Conservation (phyloP, 2,797 vertebrate genomes). For the Tenualosa thibaudeaui region DNA sequence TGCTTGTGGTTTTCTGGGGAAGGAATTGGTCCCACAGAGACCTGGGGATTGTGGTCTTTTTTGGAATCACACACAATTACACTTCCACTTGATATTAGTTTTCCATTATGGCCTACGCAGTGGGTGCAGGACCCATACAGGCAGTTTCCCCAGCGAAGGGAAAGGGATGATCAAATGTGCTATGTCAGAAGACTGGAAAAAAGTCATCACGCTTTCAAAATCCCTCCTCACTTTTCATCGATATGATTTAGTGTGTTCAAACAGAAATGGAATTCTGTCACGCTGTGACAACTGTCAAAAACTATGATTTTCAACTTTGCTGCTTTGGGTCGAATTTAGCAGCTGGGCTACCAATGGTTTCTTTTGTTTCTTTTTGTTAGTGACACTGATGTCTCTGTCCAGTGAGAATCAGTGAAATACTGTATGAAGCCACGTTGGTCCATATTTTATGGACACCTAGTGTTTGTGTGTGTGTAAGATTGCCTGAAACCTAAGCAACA, state of each 20-base stretch:
- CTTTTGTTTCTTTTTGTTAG: background rate
- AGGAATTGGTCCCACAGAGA: background rate
- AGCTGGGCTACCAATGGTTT: background rate
- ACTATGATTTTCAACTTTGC: constrained; percentile 5
- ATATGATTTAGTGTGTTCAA: background rate
- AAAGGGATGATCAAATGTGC: background rate
- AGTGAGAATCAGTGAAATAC: background rate
- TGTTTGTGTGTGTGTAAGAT: background rate
- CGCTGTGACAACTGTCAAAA: constrained; percentile 3
- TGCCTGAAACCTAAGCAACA: constrained; percentile 6
- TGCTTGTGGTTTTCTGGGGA: background rate
- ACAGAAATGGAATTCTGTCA: constrained; percentile 1
- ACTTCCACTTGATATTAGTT: background rate
- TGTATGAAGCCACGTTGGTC: background rate
- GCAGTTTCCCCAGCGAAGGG: background rate
- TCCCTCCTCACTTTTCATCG: background rate
- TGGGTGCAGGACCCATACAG: background rate
- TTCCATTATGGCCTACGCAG: background rate
- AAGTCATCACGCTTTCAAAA: background rate
- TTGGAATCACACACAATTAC: background rate
- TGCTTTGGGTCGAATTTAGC: background rate
- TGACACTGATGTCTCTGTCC: constrained; percentile 7
- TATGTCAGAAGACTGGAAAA: background rate
- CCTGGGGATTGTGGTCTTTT: constrained; percentile 3
- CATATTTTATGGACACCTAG: background rate